phyloP scores from a whole-genome alignment of 2,797 vertebrate species.

The Oryzias dopingdopingensis region DNA sequence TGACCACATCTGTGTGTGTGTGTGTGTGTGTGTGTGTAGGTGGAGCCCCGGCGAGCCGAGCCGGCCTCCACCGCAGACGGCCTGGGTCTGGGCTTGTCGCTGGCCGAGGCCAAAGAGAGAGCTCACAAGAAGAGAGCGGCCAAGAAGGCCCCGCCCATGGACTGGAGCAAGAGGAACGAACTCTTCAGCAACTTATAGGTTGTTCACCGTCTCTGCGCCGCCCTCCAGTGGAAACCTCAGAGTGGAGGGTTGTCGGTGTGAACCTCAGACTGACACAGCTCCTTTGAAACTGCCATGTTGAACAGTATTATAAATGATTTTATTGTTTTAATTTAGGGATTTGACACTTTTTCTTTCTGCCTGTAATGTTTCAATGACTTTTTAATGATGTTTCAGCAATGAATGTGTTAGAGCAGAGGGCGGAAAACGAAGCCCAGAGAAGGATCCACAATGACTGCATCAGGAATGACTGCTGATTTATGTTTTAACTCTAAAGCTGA shows the following conservation, averaged over 20 bases:
- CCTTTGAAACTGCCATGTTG: slow-evolving; percentile 25
- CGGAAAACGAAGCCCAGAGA: too few species aligned
- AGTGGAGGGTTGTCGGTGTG: slow-evolving; percentile 16
- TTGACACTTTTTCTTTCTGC: slow-evolving; percentile 16
- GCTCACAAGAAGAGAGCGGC: slow-evolving; percentile 88
- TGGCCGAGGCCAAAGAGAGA: slow-evolving; percentile 88
- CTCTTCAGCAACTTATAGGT: slow-evolving; percentile 93
- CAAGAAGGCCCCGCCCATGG: slow-evolving; percentile 91
- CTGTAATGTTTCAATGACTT: slow-evolving; percentile 23
- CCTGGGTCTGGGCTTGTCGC: slow-evolving; percentile 74
- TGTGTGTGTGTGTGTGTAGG: slow-evolving; percentile 17
- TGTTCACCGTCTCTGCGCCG: slow-evolving; percentile 9
- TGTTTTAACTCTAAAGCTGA: too few species aligned
- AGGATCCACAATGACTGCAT: too few species aligned
- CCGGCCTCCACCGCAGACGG: slow-evolving; percentile 14
- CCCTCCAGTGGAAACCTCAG: slow-evolving; percentile 8
- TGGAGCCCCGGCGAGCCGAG: slow-evolving; percentile 35
- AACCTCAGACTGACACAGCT: slow-evolving; percentile 1
- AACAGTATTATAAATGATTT: slow-evolving; percentile 70
- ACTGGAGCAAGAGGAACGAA: slow-evolving; percentile 98
- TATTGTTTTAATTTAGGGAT: slow-evolving; percentile 50
- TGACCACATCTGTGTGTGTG: neutral
- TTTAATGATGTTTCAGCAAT: slow-evolving; percentile 30
- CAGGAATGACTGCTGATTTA: too few species aligned
- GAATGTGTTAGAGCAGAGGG: slow-evolving; percentile 20